A percentile compares a stretch with the other conserved stretches of the same genome.
Evolutionary conservation across 2,888 invertebrate genomes (phyloP).

Genomic region (Chironomus tentans): DNA sequence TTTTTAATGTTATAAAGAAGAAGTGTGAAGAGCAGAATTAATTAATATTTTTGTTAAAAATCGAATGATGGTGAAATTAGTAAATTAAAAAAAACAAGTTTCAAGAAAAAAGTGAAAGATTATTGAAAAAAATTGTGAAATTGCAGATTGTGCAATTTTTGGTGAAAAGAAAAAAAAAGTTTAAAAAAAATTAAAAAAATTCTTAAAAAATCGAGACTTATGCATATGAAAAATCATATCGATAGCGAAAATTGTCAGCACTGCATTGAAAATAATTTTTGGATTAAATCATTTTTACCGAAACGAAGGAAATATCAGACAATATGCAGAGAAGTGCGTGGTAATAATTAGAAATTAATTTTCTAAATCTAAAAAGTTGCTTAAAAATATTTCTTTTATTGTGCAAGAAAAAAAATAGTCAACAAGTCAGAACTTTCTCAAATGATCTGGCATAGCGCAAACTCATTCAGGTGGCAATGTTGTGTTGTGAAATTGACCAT

Average conservation of each 20-base stretch:
- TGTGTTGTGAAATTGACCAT: not conserved
- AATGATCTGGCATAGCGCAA: not conserved
- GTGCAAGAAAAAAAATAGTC: no score
- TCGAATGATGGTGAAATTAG: not conserved
- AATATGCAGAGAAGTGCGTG: conserved; percentile 6
- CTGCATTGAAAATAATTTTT: not conserved
- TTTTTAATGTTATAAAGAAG: not conserved
- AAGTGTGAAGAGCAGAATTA: not conserved
- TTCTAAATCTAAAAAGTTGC: not conserved
- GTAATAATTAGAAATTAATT: not conserved
- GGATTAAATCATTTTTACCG: not conserved
- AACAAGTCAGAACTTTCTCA: not conserved
- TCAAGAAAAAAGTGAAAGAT: not conserved
- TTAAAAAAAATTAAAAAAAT: not conserved
- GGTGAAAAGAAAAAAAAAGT: not conserved
- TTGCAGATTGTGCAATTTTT: not conserved
- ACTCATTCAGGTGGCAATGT: not conserved
- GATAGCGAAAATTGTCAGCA: not conserved
- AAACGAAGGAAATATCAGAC: not conserved
- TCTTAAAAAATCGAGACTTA: not conserved
- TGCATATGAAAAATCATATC: not conserved
- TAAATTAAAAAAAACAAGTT: not conserved
- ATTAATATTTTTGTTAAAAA: not conserved
- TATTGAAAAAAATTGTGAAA: not conserved
- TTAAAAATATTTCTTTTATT: not conserved